Percentiles rank a stretch among this genome's conserved stretches.
phyloP scores from a whole-genome alignment of 2,113 vertebrate species.

The Corynorhinus townsendii region DNA sequence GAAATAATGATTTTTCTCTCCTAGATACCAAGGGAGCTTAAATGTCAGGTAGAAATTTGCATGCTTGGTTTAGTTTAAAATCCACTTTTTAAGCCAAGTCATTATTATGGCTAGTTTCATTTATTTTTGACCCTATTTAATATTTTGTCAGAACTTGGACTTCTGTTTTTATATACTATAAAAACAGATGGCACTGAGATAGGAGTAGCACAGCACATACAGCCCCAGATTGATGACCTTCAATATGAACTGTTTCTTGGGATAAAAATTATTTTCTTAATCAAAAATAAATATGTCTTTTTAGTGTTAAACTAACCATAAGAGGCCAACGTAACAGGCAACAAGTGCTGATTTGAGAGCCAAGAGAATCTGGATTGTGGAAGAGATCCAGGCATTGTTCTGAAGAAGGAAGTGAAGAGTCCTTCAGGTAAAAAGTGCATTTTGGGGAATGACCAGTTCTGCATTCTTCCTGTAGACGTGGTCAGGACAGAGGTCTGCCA shows the following conservation, averaged over 20 bases:
- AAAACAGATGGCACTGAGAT: neutral
- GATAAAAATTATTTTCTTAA: neutral
- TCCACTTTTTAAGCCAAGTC: neutral
- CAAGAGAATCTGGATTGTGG: neutral
- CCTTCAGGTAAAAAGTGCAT: neutral
- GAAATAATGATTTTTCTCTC: conserved; percentile 21
- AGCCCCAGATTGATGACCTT: neutral
- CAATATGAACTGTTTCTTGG: neutral
- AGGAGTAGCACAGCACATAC: neutral
- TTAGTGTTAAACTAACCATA: neutral
- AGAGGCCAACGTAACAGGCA: neutral
- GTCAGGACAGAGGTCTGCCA: neutral
- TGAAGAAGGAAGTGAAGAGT: neutral
- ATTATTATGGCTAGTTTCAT: conserved; percentile 21
- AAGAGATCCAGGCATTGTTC: neutral
- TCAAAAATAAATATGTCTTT: neutral
- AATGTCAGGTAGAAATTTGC: conserved; percentile 12
- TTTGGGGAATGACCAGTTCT: too few species aligned
- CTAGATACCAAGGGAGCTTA: neutral
- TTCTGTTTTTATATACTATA: neutral
- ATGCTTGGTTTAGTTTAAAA: conserved; percentile 7
- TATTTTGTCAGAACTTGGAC: neutral
- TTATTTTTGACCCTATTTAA: neutral
- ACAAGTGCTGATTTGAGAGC: neutral
- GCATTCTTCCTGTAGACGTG: neutral